Percentiles rank a stretch among this genome's conserved stretches.
Evolutionary conservation across 2,797 vertebrate species (phyloP).

Genomic region (Eutrigla gurnardus): DNA sequence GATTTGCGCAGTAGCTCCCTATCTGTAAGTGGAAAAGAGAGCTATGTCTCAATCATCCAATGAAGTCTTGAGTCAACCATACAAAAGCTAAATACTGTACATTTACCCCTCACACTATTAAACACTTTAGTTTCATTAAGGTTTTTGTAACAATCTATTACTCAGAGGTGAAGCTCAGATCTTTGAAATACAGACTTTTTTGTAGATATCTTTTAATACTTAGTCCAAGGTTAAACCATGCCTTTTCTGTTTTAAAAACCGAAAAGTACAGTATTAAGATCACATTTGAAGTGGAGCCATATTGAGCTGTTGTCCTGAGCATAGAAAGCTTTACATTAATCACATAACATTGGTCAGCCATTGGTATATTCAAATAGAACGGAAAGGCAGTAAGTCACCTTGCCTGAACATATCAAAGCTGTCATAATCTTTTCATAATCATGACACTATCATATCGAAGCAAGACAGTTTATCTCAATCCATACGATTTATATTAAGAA

Average conservation of each 20-base stretch:
- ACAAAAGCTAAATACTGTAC: slow-evolving; percentile 99
- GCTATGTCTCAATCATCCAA: slow-evolving; percentile 94
- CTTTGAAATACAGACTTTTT: slow-evolving; percentile 96
- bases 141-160: slow-evolving; percentile 94
- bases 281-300: slow-evolving; percentile 88
- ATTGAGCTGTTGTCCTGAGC: slow-evolving; percentile 99
- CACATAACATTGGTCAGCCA: slow-evolving; percentile 98
- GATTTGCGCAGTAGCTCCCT: slow-evolving; percentile 84
- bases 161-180: slow-evolving; percentile 91
- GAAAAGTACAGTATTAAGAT: slow-evolving; percentile 72
- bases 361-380: slow-evolving; percentile 90
- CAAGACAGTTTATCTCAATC: slow-evolving; percentile 83
- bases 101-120: slow-evolving; percentile 98
- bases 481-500: slow-evolving; percentile 84
- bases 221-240: slow-evolving; percentile 82
- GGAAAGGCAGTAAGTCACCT: slow-evolving; percentile 82
- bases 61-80: slow-evolving; percentile 96
- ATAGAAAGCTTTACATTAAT: slow-evolving; percentile 99
- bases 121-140: slow-evolving; percentile 98
- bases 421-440: slow-evolving; percentile 82
- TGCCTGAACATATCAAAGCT: slow-evolving; percentile 82
- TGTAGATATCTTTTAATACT: slow-evolving; percentile 89
- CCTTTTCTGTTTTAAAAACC: slow-evolving; percentile 76
- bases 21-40: slow-evolving; percentile 79
- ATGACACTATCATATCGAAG: slow-evolving; percentile 84